These are phyloP conservation scores for Anoplopoma fimbria DNA, from an alignment of 2,113 vertebrate genomes.

Conservation along the genomic window DNA sequence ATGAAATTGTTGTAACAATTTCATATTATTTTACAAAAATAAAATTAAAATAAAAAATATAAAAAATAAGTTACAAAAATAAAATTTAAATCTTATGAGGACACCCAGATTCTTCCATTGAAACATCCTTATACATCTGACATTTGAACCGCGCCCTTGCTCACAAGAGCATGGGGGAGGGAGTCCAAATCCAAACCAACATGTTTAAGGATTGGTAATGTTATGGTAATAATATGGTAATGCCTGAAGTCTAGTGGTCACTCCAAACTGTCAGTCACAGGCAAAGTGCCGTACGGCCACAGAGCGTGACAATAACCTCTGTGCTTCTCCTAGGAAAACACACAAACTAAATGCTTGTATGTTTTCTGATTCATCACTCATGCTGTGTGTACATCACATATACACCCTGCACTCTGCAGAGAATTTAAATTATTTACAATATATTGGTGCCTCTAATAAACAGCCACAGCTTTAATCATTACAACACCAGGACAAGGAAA, in stretches of 20 bases:
- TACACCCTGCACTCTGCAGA: not conserved
- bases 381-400: not conserved
- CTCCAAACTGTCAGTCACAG: constrained; percentile 50
- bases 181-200: constrained; percentile 32
- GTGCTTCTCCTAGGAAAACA: constrained; percentile 15
- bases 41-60: too few species aligned
- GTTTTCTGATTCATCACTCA: not conserved
- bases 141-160: not conserved
- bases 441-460: not conserved
- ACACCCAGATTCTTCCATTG: not conserved
- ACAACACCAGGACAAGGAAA: not conserved
- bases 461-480: not conserved
- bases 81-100: too few species aligned
- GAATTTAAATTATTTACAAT: not conserved
- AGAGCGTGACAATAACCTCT: not conserved
- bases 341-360: not conserved
- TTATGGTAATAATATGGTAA: constrained; percentile 66
- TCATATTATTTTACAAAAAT: too few species aligned
- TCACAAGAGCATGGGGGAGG: not conserved
- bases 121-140: not conserved
- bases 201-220: constrained; percentile 52
- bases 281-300: not conserved
- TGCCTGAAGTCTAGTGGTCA: constrained; percentile 52
- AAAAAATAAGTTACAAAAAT: too few species aligned
- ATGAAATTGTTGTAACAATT: not conserved